A percentile compares a stretch with the other conserved stretches of the same genome.
These are phyloP conservation scores for Dusona sp. DNA, from an alignment of 2,888 invertebrate species.

Conservation along the genomic window DNA sequence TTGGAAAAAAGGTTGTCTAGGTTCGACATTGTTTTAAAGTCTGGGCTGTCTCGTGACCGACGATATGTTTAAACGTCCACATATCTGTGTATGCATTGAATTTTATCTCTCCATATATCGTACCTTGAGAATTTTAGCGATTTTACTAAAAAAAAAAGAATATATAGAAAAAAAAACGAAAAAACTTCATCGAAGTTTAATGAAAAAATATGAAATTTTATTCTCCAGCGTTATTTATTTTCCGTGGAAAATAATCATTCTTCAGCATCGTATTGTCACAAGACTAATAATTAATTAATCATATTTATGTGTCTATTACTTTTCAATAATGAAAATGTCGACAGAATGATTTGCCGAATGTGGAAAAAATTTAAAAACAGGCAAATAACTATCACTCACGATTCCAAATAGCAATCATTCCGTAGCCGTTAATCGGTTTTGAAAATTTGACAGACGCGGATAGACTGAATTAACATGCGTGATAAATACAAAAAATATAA, in stretches of 20 bases:
- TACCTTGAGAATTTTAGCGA: slow-evolving; percentile 21
- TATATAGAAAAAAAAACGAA: too few species aligned
- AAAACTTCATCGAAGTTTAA: background rate
- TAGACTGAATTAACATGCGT: background rate
- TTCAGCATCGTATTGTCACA: background rate
- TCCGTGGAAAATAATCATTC: slow-evolving; percentile 16
- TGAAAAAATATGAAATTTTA: background rate
- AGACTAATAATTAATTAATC: background rate
- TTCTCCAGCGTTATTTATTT: slow-evolving; percentile 1
- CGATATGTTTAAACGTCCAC: slow-evolving; percentile 40
- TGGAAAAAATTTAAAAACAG: background rate
- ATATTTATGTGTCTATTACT: background rate
- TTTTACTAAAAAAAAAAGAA: slow-evolving; percentile 15
- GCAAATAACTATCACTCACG: background rate
- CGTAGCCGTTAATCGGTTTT: background rate
- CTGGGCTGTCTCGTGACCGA: slow-evolving; percentile 78
- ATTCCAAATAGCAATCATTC: background rate
- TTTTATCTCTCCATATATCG: slow-evolving; percentile 28
- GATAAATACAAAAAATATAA: slow-evolving; percentile 6
- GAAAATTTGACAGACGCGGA: slow-evolving; percentile 23
- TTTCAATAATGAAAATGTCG: background rate
- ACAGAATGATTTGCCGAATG: background rate
- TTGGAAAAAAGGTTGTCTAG: slow-evolving; percentile 79
- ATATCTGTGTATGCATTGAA: slow-evolving; percentile 22
- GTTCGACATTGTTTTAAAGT: slow-evolving; percentile 74